Evolutionary conservation across 2,888 invertebrate species (phyloP).

Genomic region (Ypsolopha scabrella): DNA sequence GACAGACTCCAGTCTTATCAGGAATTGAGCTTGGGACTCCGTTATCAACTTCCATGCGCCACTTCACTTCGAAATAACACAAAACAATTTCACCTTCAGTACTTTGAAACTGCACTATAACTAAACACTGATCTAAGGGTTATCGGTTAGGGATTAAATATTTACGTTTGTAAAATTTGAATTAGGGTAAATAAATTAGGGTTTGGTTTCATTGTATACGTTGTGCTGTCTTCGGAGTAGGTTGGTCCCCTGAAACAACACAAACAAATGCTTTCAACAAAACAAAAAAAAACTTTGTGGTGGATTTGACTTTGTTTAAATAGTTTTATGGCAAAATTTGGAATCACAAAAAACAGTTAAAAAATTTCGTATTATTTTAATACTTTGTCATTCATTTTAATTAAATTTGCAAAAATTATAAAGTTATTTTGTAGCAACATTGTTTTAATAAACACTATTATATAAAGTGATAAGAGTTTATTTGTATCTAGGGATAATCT

Average conservation of each 20-base stretch:
- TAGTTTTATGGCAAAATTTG: too few relatives aligned
- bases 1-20: slow-evolving; percentile 17
- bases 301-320: too few relatives aligned
- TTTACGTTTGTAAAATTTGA: not conserved
- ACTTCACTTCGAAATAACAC: slow-evolving; percentile 9
- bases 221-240: slow-evolving; percentile 17
- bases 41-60: slow-evolving; percentile 22
- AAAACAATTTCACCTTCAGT: slow-evolving; percentile 5
- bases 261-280: not conserved
- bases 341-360: too few relatives aligned
- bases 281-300: not conserved
- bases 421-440: too few relatives aligned
- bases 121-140: not conserved
- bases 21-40: slow-evolving; percentile 12
- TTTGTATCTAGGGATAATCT: too few relatives aligned
- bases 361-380: too few relatives aligned
- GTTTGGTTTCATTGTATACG: slow-evolving; percentile 14
- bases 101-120: slow-evolving; percentile 6
- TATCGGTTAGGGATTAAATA: not conserved
- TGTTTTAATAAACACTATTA: too few relatives aligned
- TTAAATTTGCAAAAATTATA: too few relatives aligned
- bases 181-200: slow-evolving; percentile 9
- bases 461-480: too few relatives aligned
- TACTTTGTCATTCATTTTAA: too few relatives aligned
- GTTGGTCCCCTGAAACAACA: slow-evolving; percentile 59